Conservation (phyloP, 2,888 invertebrate species). For the Theodoxus fluviatilis region DNA sequence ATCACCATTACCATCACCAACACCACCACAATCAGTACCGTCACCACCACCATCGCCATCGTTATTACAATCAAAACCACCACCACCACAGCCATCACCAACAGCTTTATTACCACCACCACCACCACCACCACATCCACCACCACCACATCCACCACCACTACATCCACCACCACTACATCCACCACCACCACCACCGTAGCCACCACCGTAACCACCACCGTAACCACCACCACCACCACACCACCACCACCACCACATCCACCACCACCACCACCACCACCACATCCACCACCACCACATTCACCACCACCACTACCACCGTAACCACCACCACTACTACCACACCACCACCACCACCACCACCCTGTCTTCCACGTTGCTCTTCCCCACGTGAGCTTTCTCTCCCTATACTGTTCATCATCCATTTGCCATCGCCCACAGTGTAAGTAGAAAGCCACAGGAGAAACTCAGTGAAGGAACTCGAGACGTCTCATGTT, state of each 20-base stretch:
- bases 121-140: conserved; percentile 14
- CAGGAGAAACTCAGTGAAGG: no score
- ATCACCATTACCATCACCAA: neutral
- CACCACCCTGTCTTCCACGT: neutral
- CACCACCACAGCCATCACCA: conserved; percentile 6
- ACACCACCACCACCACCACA: conserved; percentile 16
- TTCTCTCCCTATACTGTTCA: no score
- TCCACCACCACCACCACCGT: conserved; percentile 9
- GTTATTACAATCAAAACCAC: neutral
- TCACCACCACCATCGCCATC: neutral
- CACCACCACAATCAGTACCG: neutral
- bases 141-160: conserved; percentile 7
- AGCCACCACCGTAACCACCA: neutral
- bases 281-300: conserved; percentile 7
- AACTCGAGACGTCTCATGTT: no score
- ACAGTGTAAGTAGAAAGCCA: no score
- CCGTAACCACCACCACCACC: neutral
- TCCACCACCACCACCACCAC: conserved; percentile 11
- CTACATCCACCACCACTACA: neutral
- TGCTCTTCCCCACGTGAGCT: neutral
- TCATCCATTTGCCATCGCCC: no score
- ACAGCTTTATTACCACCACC: conserved; percentile 1
- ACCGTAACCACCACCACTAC: neutral
- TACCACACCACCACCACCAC: neutral
- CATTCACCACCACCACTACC: neutral